Evolutionary conservation across 2,888 invertebrate species (phyloP), one percentile per base, ranked within the genome.

Genomic region (Xestia xanthographa): DNA sequence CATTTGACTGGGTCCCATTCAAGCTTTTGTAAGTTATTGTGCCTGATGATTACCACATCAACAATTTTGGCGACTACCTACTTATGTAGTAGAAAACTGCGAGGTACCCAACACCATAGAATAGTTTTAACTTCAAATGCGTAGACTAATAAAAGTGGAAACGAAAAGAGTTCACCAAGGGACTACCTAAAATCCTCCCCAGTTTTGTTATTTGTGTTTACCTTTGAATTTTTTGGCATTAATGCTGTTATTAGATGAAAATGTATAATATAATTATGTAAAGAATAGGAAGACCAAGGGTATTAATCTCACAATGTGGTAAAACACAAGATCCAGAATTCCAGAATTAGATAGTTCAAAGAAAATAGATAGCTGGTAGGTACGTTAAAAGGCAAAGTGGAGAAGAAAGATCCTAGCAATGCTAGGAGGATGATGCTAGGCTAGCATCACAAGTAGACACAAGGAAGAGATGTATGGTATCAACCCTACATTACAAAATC

Each of bases 131-230:
- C 17, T 29, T 29, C n/a, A 45, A 11, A 17, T 11, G 12, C 22
- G 0, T 34, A 34, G 20, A 65, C 41, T 20, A 63, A 53, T 38
- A 60, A 66, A 6, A 60, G 50, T 14, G 20, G 5, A 50, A 48
- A 53, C n/a, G 20, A 26, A 71, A 71, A 29, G 58, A 17, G 45
- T 58, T 60, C 65, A 29, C 58, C 68, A 73, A 68, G 66, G 74
- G 9, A 26, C 5, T 58, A 20, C 66, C 50, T 34, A 65, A 66
- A 50, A n/a, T 5, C 58, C 38, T 48, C 41, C 34, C 29, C 53
- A 29, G 38, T 43, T 43, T 22, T 43, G n/a, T 26, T 50, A 29
- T 53, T 17, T 17, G 20, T n/a, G 65, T 22, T 12, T 9, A 1
- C n/a, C 4, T 41, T 71, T 14, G 9, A 45, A 29, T 45, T 66